These are phyloP conservation scores for Dissostichus mawsoni DNA, from an alignment of 2,113 vertebrate genomes.

Conservation along the genomic window DNA sequence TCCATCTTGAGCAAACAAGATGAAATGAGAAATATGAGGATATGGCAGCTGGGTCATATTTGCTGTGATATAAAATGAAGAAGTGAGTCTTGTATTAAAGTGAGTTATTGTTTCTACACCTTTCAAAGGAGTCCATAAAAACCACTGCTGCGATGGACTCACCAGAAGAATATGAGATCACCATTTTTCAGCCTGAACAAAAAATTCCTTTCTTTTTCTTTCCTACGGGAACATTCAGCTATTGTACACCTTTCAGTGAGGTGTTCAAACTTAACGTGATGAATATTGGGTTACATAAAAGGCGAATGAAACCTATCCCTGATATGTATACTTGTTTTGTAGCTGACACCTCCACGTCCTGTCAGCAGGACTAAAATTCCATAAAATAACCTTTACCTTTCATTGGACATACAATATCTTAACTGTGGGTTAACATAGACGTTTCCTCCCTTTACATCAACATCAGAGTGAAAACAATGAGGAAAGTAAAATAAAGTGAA, in stretches of 20 bases:
- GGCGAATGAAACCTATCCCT: background rate
- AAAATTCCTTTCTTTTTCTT: background rate
- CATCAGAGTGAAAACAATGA: background rate
- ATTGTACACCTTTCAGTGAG: background rate
- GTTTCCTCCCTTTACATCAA: background rate
- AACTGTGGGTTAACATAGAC: background rate
- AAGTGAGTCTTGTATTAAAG: background rate
- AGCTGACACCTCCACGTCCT: background rate
- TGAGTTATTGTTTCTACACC: background rate
- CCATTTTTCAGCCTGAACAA: background rate
- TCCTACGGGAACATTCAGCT: background rate
- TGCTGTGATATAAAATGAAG: background rate
- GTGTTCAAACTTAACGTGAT: background rate
- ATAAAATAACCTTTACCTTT: background rate
- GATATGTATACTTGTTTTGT: background rate
- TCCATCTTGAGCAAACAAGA: background rate
- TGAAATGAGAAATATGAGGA: too few species aligned
- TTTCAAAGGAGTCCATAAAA: slow-evolving; percentile 14
- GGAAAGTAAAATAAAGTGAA: background rate
- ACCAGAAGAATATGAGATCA: background rate
- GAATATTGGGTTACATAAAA: background rate
- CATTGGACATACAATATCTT: background rate
- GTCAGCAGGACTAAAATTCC: background rate
- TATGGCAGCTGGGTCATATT: background rate
- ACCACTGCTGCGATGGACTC: background rate